Evolutionary conservation across 2,797 vertebrate genomes (phyloP), one percentile per base, ranked within the genome.

Genomic region (Hipposideros larvatus): DNA sequence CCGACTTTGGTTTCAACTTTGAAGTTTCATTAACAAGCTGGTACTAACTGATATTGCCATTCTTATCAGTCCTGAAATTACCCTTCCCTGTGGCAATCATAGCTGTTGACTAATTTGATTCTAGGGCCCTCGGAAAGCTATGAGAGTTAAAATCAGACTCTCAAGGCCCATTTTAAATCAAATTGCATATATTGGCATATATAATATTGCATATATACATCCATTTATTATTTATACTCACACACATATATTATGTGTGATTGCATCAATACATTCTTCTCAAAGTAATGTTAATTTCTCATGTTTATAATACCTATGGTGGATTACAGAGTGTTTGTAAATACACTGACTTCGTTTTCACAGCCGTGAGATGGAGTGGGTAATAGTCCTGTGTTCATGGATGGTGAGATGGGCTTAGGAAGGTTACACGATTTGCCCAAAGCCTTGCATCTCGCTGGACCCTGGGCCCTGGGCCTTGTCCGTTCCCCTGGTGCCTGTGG

Each of bases 21-120:
- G 97, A 98, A 98, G 98, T 97, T 98, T 98, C 98, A 98, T 98
- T 98, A 98, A 94, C 96, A 97, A 97, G 98, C 87, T 80, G 68
- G 97, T 95, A 91, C 98, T 97, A 98, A 97, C 97, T 95, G 98
- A 98, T 97, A 97, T 48, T 87, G 97, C 88, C 85, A 96, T 98
- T 98, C 91, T 97, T 96, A 46, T 95, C 96, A 77, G 92, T 97
- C 90, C 97, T 97, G 92, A 98, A 98, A 98, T 98, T 96, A 97
- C 98, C 97, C 98, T 95, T 37, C 94, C 95, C 96, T 22, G 7
- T 82, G 51, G 97, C 97, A 48, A 79, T 68, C 93, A 88, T 71
- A 88, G 83, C 70, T 84, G 21, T 87, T 61, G 95, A 95, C 55
- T 97, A 97, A 95, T 97, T 98, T 92, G 96, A 97, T 98, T 98